Evolutionary conservation across 2,888 invertebrate genomes (phyloP).

Genomic region (Stenoptilia bipunctidactyla): DNA sequence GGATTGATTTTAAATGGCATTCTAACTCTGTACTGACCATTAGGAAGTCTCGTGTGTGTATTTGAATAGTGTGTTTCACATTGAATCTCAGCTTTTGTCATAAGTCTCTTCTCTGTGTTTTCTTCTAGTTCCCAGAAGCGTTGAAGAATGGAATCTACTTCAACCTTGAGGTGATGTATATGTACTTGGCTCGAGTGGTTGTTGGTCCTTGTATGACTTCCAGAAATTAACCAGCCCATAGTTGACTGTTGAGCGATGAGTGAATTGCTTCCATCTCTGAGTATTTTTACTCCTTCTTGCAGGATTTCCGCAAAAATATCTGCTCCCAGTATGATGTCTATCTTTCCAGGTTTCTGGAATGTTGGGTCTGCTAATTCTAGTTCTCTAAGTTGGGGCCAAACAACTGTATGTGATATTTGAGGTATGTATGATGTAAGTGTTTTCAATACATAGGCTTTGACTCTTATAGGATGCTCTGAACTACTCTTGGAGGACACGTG

Average conservation of each 20-base stretch:
- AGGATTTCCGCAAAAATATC: slow-evolving; percentile 8
- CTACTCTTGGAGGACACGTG: slow-evolving; percentile 4
- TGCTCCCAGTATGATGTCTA: slow-evolving; percentile 12
- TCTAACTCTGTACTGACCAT: neutral
- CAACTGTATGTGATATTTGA: neutral
- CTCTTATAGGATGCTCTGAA: slow-evolving; percentile 1
- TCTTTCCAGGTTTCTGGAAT: slow-evolving; percentile 7
- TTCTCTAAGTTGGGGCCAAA: slow-evolving; percentile 6
- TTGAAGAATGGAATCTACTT: neutral
- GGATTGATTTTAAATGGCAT: slow-evolving; percentile 1
- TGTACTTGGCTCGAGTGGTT: neutral
- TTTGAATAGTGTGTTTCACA: neutral
- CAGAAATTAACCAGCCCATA: slow-evolving; percentile 5
- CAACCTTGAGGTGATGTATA: neutral
- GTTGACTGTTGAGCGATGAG: slow-evolving; percentile 8
- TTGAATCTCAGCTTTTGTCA: neutral
- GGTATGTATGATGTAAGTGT: slow-evolving; percentile 10
- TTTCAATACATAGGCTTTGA: slow-evolving; percentile 11
- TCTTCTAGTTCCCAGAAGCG: neutral
- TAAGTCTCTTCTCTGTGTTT: neutral
- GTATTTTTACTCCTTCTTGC: neutral
- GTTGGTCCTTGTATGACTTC: neutral
- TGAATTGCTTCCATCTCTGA: neutral
- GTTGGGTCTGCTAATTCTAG: slow-evolving; percentile 10
- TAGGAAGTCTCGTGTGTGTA: neutral